Base-by-base conservation (phyloP, 2,888 invertebrate genomes). In the Stenotaenia linearis region DNA sequence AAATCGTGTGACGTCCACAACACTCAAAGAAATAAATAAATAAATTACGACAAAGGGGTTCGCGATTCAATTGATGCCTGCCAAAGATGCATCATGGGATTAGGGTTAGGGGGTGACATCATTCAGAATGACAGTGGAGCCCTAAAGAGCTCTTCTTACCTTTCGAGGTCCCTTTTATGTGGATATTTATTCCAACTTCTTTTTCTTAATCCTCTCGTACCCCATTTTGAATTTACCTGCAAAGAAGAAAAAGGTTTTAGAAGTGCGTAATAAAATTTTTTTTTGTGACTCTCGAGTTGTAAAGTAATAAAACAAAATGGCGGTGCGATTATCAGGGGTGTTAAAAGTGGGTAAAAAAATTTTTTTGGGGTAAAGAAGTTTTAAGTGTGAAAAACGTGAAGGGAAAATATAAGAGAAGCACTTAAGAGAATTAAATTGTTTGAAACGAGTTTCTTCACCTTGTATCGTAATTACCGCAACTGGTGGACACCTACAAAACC, bases 381-480 rank as follows among this genome's bases (percentile, higher is more conserved):
- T 2, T 21, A 56, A 56, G 45, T 45, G 45, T 45, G 45, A 45
- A 45, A 45, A 45, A 56, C 56, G 56, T 56, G 56, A 10, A 5
- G 21, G 21, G 56, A 56, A 56, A 56, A 56, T 56, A 21, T 12
- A 56, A 56, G 56, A 50, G 50, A 5, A 21, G 56, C 56, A 56
- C 56, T 56, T 21, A 56, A 12, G 56, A 23, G 56, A 56, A 56
- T 56, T 56, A 56, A 56, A 56, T 56, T 56, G 56, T 23, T 23
- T 23, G 56, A 23, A 23, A 23, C 25, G 56, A 56, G 56, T 56
- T 56, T 56, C 56, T 56, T 21, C 23, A 23, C 23, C 56, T 56
- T 23, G 56, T 56, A 56, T 56, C 56, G 56, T 56, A 56, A 56
- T 56, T 56, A 56, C 56, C 56, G 56, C 56, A 56, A 56, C 25